phyloP scores from a whole-genome alignment of 2,888 invertebrate species.

The Acleris emargana region DNA sequence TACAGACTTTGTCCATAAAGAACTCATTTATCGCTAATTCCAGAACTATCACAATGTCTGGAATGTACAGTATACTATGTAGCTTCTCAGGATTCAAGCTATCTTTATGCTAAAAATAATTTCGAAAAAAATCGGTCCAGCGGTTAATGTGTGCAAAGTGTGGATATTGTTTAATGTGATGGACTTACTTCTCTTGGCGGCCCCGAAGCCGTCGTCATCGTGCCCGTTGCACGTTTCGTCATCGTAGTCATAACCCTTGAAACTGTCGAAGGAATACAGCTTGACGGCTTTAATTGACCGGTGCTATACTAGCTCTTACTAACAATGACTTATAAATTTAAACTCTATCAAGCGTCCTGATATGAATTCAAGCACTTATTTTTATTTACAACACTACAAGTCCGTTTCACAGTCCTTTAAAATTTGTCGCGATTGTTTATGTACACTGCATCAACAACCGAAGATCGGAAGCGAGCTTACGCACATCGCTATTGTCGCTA shows the following conservation, averaged over 20 bases:
- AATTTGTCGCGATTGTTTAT: constrained; percentile 55
- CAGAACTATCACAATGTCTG: too few relatives aligned
- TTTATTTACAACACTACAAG: constrained; percentile 42
- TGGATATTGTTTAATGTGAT: too few relatives aligned
- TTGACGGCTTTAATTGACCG: constrained; percentile 65
- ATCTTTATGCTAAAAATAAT: too few relatives aligned
- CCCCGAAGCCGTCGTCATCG: constrained; percentile 72
- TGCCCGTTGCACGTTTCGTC: constrained; percentile 73
- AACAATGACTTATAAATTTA: background rate
- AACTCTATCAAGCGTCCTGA: constrained; percentile 5
- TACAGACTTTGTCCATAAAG: too few relatives aligned
- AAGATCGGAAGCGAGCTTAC: constrained; percentile 62
- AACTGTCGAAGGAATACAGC: constrained; percentile 83
- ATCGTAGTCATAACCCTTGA: constrained; percentile 80
- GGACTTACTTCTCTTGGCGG: constrained; percentile 74
- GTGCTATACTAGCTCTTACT: constrained; percentile 14
- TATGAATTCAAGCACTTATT: constrained; percentile 38
- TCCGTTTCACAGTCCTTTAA: constrained; percentile 41
- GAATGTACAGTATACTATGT: too few relatives aligned
- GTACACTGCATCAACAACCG: constrained; percentile 58
- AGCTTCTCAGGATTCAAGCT: too few relatives aligned
- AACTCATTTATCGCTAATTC: too few relatives aligned
- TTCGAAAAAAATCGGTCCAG: too few relatives aligned
- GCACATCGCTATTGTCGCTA: constrained; percentile 64
- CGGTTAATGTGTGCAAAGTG: too few relatives aligned